phyloP scores from a whole-genome alignment of 2,113 vertebrate genomes.

The Reinhardtius hippoglossoides region DNA sequence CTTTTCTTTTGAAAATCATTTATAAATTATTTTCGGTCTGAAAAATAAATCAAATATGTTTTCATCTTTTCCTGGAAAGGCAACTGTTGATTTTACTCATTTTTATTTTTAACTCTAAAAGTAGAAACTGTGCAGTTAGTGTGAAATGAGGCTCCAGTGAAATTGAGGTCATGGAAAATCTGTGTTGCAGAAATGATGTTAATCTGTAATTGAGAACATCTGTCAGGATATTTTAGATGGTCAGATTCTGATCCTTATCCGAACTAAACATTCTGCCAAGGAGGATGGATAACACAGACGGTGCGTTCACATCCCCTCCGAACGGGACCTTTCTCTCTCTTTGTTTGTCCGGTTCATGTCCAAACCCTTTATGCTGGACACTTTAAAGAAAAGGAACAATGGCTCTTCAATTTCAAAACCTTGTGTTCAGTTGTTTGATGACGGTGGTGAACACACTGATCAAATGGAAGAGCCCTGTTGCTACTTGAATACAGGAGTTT shows the following conservation, averaged over 20 bases:
- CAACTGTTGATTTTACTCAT: neutral
- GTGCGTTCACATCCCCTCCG: neutral
- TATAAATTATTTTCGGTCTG: neutral
- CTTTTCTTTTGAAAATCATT: neutral
- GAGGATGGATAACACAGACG: neutral
- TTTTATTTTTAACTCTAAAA: neutral
- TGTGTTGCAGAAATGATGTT: constrained; percentile 52
- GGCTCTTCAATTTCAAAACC: too few relatives aligned
- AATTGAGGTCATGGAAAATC: constrained; percentile 47
- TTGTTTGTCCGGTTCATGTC: neutral
- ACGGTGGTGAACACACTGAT: neutral
- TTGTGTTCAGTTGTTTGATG: neutral
- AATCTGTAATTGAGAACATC: constrained; percentile 61
- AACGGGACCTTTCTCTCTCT: neutral
- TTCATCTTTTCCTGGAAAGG: constrained; percentile 22
- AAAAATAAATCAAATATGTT: neutral
- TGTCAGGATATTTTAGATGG: constrained; percentile 48
- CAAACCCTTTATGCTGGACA: too few relatives aligned
- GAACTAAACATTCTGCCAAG: constrained; percentile 15
- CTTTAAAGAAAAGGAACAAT: too few relatives aligned
- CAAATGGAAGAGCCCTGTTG: too few relatives aligned
- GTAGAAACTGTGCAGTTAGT: constrained; percentile 4
- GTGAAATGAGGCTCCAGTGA: constrained; percentile 24
- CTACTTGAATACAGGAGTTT: too few relatives aligned
- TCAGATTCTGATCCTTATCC: constrained; percentile 45